Base-by-base conservation (phyloP, 2,797 vertebrate genomes). In the Sebastes jordani region DNA sequence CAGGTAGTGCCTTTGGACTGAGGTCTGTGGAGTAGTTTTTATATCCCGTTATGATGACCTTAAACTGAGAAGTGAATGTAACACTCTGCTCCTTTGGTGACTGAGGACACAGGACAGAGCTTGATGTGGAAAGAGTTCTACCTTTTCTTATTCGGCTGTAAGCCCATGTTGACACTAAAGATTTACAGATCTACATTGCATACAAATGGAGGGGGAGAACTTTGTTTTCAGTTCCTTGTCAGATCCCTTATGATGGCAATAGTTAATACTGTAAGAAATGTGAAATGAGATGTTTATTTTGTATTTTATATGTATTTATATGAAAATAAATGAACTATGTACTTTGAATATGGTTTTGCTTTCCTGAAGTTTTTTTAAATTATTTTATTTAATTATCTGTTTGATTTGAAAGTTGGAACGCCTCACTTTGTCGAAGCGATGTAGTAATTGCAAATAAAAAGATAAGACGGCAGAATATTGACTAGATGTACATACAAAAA, bases 301-400 rank as follows among this genome's bases (percentile, higher is more conserved):
- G 84, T 93, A 30, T 93, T 93, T 94, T 94, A 86, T 93, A 89
- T 93, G 89, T 94, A 94, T 95, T 94, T 95, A 93, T 94, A 91
- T 86, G 29, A 93, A 89, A 95, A 93, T 94, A 94, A 95, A 94
- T 89, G 77, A 81, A 85, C 71, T 34, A 42, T 90, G 78, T 91
- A 63, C 67, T 85, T 78, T 76, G 25, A 81, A 64, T 42, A 20
- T 16, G 18, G 5, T 22, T 55, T 34, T 29, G 7, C 16, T 25
- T 20, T 20, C 5, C 16, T 46, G 59, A 4, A 25, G 4, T 29
- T n/a, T 63, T 49, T n/a, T 5, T 0, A 16, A 42, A 38, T 6
- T 16, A 13, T 38, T 38, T 38, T 14, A 38, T 42, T 42, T 16
- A 42, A 42, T 14, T 16, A 16, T 42, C 38, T 22, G 2, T 32